Evolutionary conservation across 2,113 vertebrate species (phyloP).

Genomic region (Dryoscopus gambensis): DNA sequence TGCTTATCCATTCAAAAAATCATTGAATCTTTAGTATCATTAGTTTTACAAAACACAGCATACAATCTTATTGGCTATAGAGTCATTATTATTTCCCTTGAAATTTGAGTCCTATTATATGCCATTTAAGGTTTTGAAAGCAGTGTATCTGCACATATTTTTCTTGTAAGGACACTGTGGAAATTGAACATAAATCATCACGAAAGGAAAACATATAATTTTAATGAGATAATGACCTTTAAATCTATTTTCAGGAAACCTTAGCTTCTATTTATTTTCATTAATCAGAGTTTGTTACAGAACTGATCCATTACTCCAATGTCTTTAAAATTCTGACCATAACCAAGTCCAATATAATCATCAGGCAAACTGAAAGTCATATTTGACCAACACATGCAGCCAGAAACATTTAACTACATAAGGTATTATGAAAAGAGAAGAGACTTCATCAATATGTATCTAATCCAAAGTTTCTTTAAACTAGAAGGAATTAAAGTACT

Average conservation of each 20-base stretch:
- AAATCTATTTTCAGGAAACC: conserved; percentile 45
- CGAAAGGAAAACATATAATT: conserved; percentile 27
- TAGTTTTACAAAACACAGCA: background rate
- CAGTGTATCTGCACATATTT: conserved; percentile 3
- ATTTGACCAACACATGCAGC: background rate
- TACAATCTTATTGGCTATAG: background rate
- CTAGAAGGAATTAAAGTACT: background rate
- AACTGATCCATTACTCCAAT: background rate
- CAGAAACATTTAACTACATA: background rate
- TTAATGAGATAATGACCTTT: conserved; percentile 46
- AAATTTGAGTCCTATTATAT: background rate
- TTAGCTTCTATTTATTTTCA: conserved; percentile 42
- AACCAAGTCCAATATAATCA: background rate
- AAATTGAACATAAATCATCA: conserved; percentile 45
- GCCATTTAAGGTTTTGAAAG: conserved; percentile 22
- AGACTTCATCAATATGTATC: background rate
- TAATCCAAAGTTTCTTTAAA: background rate
- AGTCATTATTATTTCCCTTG: background rate
- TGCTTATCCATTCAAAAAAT: background rate
- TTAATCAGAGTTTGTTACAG: background rate
- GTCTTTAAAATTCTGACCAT: background rate
- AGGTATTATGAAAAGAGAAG: background rate
- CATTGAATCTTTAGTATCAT: background rate
- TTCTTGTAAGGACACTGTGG: conserved; percentile 21
- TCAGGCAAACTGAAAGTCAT: background rate